These are phyloP conservation scores for Gryllus longicercus DNA, from an alignment of 2,888 invertebrate species.

Conservation along the genomic window DNA sequence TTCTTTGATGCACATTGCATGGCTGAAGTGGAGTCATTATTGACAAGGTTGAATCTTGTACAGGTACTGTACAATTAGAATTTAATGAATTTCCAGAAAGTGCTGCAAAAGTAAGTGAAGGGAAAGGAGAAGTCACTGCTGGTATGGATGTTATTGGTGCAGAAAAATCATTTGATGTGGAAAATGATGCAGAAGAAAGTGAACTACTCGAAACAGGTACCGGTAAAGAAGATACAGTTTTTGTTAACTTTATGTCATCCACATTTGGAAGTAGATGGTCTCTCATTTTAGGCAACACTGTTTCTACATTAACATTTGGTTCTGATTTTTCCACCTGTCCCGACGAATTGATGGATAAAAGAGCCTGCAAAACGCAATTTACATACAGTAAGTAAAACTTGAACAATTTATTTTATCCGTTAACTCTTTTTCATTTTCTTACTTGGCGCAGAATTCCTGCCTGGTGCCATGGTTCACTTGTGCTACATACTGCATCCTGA, in stretches of 20 bases:
- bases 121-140: not conserved
- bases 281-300: not conserved
- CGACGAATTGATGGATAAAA: not conserved
- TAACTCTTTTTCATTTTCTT: not conserved
- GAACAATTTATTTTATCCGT: too few species aligned
- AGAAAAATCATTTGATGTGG: not conserved
- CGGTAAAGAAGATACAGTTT: not conserved
- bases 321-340: not conserved
- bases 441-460: not conserved
- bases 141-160: not conserved
- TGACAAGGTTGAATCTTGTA: not conserved
- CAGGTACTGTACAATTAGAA: not conserved
- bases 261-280: not conserved
- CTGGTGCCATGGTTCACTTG: not conserved
- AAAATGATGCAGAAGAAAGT: not conserved
- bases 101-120: not conserved
- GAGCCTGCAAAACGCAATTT: not conserved
- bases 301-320: not conserved
- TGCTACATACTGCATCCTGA: not conserved
- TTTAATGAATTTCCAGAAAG: not conserved
- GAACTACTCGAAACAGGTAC: not conserved
- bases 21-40: not conserved
- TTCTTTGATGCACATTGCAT: not conserved
- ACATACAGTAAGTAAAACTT: too few species aligned
- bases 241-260: not conserved